Conservation (phyloP, 2,888 invertebrate genomes). For the Standfussiana lucernea region DNA sequence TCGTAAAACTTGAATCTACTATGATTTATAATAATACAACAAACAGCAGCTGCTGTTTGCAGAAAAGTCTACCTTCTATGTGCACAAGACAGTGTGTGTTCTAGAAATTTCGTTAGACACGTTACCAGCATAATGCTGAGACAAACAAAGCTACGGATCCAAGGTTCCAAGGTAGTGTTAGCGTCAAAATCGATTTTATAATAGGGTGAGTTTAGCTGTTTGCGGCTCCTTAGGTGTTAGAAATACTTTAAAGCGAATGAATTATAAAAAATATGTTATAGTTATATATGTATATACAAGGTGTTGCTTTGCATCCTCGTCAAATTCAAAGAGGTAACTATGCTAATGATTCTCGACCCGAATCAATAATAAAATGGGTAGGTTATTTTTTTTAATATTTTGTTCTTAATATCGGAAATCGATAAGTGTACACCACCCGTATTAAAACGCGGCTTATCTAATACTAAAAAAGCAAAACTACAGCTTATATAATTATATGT, state of each 20-base stretch:
- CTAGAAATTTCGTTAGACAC: constrained; percentile 23
- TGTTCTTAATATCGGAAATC: too few species aligned
- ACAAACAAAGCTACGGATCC: constrained; percentile 34
- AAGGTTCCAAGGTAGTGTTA: constrained; percentile 42
- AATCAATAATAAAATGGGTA: too few species aligned
- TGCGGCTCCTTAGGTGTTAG: neutral
- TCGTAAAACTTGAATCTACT: neutral
- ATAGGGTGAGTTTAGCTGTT: constrained; percentile 39
- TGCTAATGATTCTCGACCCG: too few species aligned
- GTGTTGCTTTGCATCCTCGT: too few species aligned
- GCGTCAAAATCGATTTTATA: constrained; percentile 60
- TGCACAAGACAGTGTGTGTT: neutral
- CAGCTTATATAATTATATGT: too few species aligned
- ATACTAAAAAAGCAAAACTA: too few species aligned
- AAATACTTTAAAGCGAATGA: neutral
- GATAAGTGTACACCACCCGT: too few species aligned
- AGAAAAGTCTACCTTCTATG: neutral
- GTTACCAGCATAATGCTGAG: constrained; percentile 43
- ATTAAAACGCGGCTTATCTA: too few species aligned
- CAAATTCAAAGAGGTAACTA: too few species aligned
- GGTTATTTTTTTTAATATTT: too few species aligned
- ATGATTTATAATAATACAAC: neutral
- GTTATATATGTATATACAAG: too few species aligned
- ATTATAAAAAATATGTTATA: too few species aligned
- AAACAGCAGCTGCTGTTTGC: neutral